Base-by-base conservation (phyloP, 2,888 invertebrate genomes). In the Noctuana brunneofusca region DNA sequence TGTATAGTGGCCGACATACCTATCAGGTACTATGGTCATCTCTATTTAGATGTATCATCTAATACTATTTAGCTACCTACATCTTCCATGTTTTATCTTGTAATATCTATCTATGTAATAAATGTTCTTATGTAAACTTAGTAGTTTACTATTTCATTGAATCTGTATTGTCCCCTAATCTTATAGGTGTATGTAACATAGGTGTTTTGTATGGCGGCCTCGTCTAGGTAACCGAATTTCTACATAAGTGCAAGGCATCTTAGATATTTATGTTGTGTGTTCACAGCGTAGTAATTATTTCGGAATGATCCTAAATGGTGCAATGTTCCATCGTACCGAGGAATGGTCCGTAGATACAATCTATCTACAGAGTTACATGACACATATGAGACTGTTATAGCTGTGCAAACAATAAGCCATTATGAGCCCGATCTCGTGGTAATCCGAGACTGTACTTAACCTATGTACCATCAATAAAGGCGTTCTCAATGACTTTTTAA, bases 151-250 rank as follows among this genome's bases (percentile, higher is more conserved):
- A 83, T 83, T 83, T 85, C 80, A 83, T 83, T 84, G 80, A 84
- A 86, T 82, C 85, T 87, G 86, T 87, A 89, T 84, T 86, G 86
- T 89, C 85, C 86, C 83, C 79, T 86, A 84, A 82, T 79, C 79
- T 82, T 84, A 83, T 78, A 72, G 80, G 81, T 83, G 54, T 62
- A 49, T 58, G 58, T 62, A 55, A 80, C 77, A 83, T 87, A 86
- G 80, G 83, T 84, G 86, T 89, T 86, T 89, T 89, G 87, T 90
- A 89, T 80, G 84, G 84, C 83, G 83, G 86, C 91, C 91, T 91
- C 91, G 83, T 91, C 91, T 91, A 90, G 90, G 87, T 83, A 75
- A 86, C 89, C 90, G 90, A 92, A 92, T 90, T 91, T 90, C 86
- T 88, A 81, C 80, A 75, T 83, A 80, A 81, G 78, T 75, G 75